Evolutionary conservation across 2,888 invertebrate genomes (phyloP), one percentile per base, ranked within the genome.

Genomic region (Trachelus stipa): DNA sequence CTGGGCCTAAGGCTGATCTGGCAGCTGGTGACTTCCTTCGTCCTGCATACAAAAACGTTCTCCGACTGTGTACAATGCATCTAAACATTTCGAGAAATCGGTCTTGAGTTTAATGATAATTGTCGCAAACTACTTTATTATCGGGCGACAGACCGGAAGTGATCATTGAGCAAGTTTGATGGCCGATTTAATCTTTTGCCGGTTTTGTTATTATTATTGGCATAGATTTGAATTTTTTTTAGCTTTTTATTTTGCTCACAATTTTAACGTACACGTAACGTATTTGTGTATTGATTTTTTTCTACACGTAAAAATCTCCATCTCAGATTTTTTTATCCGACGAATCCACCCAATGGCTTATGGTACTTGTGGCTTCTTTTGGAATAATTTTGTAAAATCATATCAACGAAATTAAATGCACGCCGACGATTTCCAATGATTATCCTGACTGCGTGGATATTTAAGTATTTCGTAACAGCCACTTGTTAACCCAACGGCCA

Each of bases 41-140:
- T 37, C 9, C 31, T 40, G 15, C 71, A 4, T 23, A 40, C 12
- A 35, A 37, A 37, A 37, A 35, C 56, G n/a, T 34, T 75, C n/a
- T 68, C 77, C 79, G 74, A 76, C 69, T 69, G 71, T 37, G 73
- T 71, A 78, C 75, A 77, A 73, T 75, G 74, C 69, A 12, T 75
- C 12, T 75, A 81, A 81, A 81, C 78, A 80, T 78, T 80, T 68
- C 34, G 75, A 79, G 79, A 68, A 79, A 79, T 73, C 76, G 76
- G 37, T 76, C 56, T 73, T 68, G 79, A 76, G 78, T 76, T 78
- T 76, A 68, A 76, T 73, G 35, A 73, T 76, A 76, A 79, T 79
- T 79, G 79, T 79, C 40, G 34, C 79, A 80, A 80, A 80, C 76
- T 79, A 79, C 79, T 80, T 79, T 75, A 56, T 79, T 33, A 76